Evolutionary conservation across 2,888 invertebrate species (phyloP).

Genomic region (Folsomia manolachei): DNA sequence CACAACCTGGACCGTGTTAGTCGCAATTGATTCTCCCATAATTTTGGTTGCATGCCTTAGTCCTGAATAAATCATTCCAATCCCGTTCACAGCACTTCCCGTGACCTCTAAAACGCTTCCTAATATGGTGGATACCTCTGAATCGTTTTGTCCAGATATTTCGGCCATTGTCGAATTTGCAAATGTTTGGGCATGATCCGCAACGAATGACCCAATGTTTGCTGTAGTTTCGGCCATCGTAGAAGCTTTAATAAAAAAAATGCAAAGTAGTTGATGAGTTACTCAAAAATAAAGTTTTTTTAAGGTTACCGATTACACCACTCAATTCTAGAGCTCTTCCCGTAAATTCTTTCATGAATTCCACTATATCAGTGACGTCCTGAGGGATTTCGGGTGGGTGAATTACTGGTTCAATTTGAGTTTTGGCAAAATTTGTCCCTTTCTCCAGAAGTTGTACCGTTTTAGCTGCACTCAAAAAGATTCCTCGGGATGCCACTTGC

Average conservation of each 20-base stretch:
- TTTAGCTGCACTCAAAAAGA: conserved; percentile 23
- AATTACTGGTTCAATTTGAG: not conserved
- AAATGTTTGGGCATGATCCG: conserved; percentile 8
- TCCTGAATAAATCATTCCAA: conserved; percentile 21
- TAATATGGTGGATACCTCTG: not conserved
- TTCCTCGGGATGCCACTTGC: conserved; percentile 26
- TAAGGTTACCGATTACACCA: conserved; percentile 24
- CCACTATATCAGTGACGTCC: conserved; percentile 10
- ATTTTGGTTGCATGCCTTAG: conserved; percentile 21
- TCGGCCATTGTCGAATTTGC: not conserved
- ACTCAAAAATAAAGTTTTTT: conserved; percentile 5
- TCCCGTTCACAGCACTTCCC: conserved; percentile 17
- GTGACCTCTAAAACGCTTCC: conserved; percentile 18
- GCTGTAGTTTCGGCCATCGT: conserved; percentile 14
- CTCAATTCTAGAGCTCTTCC: conserved; percentile 36
- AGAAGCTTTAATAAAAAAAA: conserved; percentile 19
- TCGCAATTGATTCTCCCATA: conserved; percentile 22
- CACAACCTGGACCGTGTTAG: conserved; percentile 28
- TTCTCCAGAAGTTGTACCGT: conserved; percentile 10
- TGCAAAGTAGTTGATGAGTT: not conserved
- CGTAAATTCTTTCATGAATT: conserved; percentile 17
- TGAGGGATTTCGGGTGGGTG: conserved; percentile 13
- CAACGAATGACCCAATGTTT: conserved; percentile 18
- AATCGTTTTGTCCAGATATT: conserved; percentile 4
- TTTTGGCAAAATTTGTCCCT: conserved; percentile 6